Evolutionary conservation across 2,797 vertebrate genomes (phyloP), one percentile per base, ranked within the genome.

Genomic region (Galago senegalensis): DNA sequence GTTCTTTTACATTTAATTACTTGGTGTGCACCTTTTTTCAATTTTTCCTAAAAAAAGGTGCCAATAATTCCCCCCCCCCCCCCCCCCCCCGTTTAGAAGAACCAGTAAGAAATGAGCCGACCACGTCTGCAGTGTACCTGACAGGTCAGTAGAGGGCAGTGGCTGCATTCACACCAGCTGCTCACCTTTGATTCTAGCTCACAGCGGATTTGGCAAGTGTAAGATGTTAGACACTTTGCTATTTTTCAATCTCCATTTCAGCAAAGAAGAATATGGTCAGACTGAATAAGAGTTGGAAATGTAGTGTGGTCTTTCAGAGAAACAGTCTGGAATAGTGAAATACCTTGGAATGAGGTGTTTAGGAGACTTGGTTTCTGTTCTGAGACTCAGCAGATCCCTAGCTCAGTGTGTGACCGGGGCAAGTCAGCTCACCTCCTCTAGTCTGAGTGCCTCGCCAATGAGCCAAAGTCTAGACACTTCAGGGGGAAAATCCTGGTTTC

Each of bases 91-190:
- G 21, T 29, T 13, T 31, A 29, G 7, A 43, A 70, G 14, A 73
- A 34, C 67, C 53, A 70, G 5, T 69, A 23, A 80, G 34, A 70
- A 61, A 49, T 2, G 12, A 65, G 46, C 21, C 20, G 67, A 20
- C 0, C 29, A 72, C 65, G 0, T 9, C 16, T 9, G 58, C 82
- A 75, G 34, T 91, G 67, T 11, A 17, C 11, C 3, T 0, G 31
- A 88, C 5, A 0, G 0, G 27, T 77, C 97, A 93, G 94, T 65
- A 98, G 97, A 96, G 97, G 97, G 97, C 97, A 97, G 96, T 85
- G 58, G 87, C 87, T 81, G 69, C 96, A 82, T 96, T 91, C 86
- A 25, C 72, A 92, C 65, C 73, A 89, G 49, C 18, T 25, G 75
- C 69, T 93, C 31, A 61, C 43, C 40, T 94, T 75, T 65, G 65